Percentiles rank a stretch among this genome's conserved stretches.
phyloP scores from a whole-genome alignment of 2,888 invertebrate species.

The Hydroisotoma schaefferi region DNA sequence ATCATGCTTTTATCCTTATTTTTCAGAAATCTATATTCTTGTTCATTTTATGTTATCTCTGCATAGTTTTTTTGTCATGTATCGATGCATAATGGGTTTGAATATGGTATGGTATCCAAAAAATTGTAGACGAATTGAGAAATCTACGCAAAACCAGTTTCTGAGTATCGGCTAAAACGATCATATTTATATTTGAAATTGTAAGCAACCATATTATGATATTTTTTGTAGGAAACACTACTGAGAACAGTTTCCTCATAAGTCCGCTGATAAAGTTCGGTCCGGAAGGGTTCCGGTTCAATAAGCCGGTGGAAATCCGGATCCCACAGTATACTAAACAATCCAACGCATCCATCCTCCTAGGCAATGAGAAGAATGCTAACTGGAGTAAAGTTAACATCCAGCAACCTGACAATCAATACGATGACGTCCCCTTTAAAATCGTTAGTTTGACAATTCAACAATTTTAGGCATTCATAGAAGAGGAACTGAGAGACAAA shows the following conservation, averaged over 20 bases:
- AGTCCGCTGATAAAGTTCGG: conserved; percentile 29
- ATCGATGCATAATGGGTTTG: no score
- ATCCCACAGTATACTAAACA: conserved; percentile 26
- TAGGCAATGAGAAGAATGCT: conserved; percentile 19
- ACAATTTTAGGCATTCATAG: conserved; percentile 19
- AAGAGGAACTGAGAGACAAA: no score
- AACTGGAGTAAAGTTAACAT: conserved; percentile 30
- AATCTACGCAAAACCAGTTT: no score
- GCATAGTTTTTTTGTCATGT: no score
- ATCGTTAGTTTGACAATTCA: conserved; percentile 27
- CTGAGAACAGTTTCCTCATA: conserved; percentile 20
- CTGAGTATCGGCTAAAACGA: no score
- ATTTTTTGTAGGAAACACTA: not conserved
- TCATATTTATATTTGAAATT: no score
- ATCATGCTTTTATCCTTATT: no score
- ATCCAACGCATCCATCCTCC: conserved; percentile 18
- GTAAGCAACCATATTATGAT: not conserved
- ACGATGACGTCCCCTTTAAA: conserved; percentile 11
- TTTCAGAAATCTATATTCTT: no score
- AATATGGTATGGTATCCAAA: no score
- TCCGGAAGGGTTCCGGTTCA: conserved; percentile 25
- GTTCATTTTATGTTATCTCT: no score
- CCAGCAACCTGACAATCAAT: conserved; percentile 12
- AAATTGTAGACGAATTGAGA: no score
- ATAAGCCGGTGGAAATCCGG: conserved; percentile 24